phyloP scores from a whole-genome alignment of 2,797 vertebrate genomes.

The Catharus ustulatus region DNA sequence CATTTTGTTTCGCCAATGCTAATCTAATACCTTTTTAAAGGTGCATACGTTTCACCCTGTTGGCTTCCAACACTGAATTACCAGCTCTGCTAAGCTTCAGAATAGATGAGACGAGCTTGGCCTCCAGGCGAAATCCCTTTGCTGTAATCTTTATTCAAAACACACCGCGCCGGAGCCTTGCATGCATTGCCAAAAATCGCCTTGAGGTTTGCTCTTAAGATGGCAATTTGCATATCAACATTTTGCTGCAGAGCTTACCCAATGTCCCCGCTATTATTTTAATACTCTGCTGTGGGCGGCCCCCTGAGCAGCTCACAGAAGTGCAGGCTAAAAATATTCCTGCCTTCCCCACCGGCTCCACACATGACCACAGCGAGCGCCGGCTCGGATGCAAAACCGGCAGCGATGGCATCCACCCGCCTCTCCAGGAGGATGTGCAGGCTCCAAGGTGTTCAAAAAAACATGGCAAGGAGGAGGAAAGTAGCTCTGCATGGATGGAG shows the following conservation, averaged over 20 bases:
- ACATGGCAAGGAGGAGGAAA: neutral
- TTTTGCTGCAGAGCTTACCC: constrained; percentile 49
- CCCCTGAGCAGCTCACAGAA: constrained; percentile 20
- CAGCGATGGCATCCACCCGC: neutral
- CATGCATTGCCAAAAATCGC: constrained; percentile 18
- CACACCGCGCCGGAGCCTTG: neutral
- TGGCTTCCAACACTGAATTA: constrained; percentile 37
- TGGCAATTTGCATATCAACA: constrained; percentile 54
- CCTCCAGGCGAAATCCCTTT: constrained; percentile 8
- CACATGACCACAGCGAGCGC: neutral
- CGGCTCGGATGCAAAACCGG: neutral
- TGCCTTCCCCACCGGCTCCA: neutral
- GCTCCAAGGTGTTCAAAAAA: neutral
- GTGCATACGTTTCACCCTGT: neutral
- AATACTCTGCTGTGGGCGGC: constrained; percentile 32
- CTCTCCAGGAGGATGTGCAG: neutral
- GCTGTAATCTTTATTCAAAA: constrained; percentile 51
- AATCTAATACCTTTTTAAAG: constrained; percentile 41
- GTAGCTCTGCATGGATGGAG: neutral
- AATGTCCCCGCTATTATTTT: constrained; percentile 30
- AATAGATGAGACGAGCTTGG: neutral
- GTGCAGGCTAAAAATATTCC: constrained; percentile 37
- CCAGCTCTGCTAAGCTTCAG: constrained; percentile 14
- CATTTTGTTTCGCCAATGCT: neutral
- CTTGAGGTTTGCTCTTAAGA: constrained; percentile 44